Evolutionary conservation across 1,140 invertebrate species (phyloP), one percentile per base, ranked within the genome.

Genomic region (Pollicipes pollicipes): DNA sequence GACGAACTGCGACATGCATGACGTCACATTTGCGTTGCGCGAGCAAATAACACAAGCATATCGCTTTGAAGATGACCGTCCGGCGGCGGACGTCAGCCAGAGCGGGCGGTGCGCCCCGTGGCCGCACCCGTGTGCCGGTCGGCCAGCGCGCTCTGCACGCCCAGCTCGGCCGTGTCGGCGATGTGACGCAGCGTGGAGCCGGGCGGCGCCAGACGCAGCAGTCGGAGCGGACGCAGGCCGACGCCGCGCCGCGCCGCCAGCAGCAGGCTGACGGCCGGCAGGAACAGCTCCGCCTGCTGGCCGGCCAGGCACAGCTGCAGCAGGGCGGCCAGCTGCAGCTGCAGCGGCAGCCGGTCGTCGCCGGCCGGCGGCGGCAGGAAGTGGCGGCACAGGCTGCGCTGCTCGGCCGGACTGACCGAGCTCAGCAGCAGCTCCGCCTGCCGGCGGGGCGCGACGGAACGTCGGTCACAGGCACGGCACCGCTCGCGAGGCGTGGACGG

Each of bases 181-280:
- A 58, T 24, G 6, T 10, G 2, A 3, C 45, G 13, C 45, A 58
- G 45, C 45, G 45, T 58, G 45, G 45, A 58, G 8, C 45, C 45
- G 6, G 45, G 2, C 10, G 2, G 13, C 13, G 10, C 45, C 10
- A 58, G 45, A 10, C 45, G 6, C 10, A 58, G 45, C 6, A 58
- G 45, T 21, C 45, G 45, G 13, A 58, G 45, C 17, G 45, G 45
- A 2, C 45, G 45, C 6, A 58, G 45, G 17, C 24, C 13, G 10
- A 10, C 13, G 45, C 45, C 45, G 45, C 13, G 2, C 13, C 45
- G 45, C 10, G 45, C 21, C 2, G 8, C 10, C 45, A 58, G 45
- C 45, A 58, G 45, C 45, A 58, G 45, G 45, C 45, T 58, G 45
- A 58, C 45, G 45, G 45, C 45, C 45, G 45, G 45, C 45, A 58